Conservation (phyloP, 2,113 vertebrate species). For the Lynx canadensis region DNA sequence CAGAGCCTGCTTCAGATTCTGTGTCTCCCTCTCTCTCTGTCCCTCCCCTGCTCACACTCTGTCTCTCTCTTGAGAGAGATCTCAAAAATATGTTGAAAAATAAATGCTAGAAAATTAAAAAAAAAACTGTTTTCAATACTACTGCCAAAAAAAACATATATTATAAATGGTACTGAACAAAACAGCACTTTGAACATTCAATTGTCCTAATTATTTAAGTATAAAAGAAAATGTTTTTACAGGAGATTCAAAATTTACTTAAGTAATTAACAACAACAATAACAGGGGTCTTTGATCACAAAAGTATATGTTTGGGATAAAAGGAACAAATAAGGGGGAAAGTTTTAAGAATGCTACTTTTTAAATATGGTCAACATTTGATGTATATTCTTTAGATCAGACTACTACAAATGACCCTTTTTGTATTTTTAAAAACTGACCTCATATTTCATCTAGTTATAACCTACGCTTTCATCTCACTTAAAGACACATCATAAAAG, state of each 20-base stretch:
- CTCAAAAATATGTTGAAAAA: too few relatives aligned
- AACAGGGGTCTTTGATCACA: neutral
- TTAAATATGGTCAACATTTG: neutral
- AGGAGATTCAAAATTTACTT: slow-evolving; percentile 32
- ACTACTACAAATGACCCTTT: neutral
- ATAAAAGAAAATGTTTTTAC: neutral
- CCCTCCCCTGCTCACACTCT: too few relatives aligned
- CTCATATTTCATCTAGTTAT: neutral
- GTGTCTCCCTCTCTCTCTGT: too few relatives aligned
- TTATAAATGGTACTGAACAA: neutral
- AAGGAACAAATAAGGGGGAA: neutral
- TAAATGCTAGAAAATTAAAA: neutral
- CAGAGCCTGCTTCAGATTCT: too few relatives aligned
- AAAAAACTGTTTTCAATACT: neutral
- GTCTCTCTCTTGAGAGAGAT: too few relatives aligned
- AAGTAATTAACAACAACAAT: neutral
- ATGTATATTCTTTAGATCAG: neutral
- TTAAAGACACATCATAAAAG: neutral
- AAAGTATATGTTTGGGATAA: neutral
- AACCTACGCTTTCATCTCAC: neutral
- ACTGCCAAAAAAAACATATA: neutral
- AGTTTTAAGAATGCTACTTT: neutral
- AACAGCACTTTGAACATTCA: neutral
- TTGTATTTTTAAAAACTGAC: neutral
- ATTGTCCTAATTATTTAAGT: neutral